Conservation (phyloP, 2,888 invertebrate genomes). For the Malthinus seriepunctatus region DNA sequence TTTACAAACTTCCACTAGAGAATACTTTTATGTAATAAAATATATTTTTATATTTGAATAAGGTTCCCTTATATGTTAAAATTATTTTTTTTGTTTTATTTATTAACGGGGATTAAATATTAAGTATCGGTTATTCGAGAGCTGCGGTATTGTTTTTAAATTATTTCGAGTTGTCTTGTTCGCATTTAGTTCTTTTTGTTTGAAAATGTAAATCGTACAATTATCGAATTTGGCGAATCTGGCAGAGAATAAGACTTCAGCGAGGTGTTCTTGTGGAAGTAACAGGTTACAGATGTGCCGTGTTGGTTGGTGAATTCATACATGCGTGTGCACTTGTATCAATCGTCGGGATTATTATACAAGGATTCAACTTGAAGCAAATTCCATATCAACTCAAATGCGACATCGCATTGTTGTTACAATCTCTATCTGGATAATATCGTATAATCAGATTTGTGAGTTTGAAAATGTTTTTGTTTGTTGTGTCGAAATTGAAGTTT, state of each 20-base stretch:
- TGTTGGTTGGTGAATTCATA: slow-evolving; percentile 31
- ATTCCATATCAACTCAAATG: slow-evolving; percentile 20
- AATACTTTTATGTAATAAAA: slow-evolving; percentile 34
- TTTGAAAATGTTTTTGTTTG: slow-evolving; percentile 16
- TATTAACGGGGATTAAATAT: too few species aligned
- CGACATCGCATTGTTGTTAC: slow-evolving; percentile 21
- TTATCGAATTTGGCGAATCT: slow-evolving; percentile 16
- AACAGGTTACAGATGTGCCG: slow-evolving; percentile 40
- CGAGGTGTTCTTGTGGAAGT: slow-evolving; percentile 40
- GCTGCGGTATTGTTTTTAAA: background rate
- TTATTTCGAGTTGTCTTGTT: slow-evolving; percentile 4
- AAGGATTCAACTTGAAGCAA: slow-evolving; percentile 18
- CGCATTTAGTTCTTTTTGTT: background rate
- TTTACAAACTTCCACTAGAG: slow-evolving; percentile 41
- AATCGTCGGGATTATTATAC: slow-evolving; percentile 33
- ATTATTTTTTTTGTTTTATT: too few species aligned
- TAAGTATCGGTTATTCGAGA: too few species aligned
- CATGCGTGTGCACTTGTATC: slow-evolving; percentile 38
- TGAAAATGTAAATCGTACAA: slow-evolving; percentile 3
- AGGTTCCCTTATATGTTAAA: background rate
- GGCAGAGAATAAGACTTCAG: slow-evolving; percentile 33
- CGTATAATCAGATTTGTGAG: slow-evolving; percentile 21
- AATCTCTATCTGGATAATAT: background rate
- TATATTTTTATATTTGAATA: slow-evolving; percentile 3
- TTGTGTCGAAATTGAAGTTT: background rate